phyloP scores from a whole-genome alignment of 1,140 invertebrate species.

The Aphaenogaster rudis region DNA sequence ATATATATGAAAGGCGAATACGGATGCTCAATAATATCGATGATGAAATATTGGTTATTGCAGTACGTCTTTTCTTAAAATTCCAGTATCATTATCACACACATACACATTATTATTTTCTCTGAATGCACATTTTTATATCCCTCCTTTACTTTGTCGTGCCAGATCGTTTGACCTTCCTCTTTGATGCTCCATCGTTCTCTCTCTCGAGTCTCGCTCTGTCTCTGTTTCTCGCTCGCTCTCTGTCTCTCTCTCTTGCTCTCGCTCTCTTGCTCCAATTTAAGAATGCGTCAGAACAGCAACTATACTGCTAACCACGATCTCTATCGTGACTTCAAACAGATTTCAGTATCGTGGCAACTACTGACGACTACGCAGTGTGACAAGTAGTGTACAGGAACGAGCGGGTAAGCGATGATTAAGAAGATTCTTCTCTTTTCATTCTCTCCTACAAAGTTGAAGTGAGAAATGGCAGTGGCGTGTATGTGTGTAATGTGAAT shows the following conservation, averaged over 20 bases:
- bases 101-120: neutral
- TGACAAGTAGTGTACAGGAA: neutral
- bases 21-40: neutral
- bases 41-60: conserved; percentile 1
- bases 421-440: neutral
- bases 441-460: neutral
- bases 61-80: neutral
- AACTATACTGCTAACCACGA: neutral
- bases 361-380: neutral
- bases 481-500: neutral
- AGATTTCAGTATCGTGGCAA: conserved; percentile 25
- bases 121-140: neutral
- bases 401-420: neutral
- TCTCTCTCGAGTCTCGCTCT: neutral
- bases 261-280: neutral
- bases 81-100: neutral
- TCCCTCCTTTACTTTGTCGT: neutral
- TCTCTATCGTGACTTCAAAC: neutral
- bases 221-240: too few relatives aligned
- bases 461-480: neutral
- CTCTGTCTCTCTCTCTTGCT: neutral
- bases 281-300: neutral
- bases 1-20: neutral
- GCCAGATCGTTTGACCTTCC: neutral
- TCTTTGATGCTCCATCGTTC: neutral